Conservation (phyloP, 2,888 invertebrate species). For the Callyntrura guangdongensis region DNA sequence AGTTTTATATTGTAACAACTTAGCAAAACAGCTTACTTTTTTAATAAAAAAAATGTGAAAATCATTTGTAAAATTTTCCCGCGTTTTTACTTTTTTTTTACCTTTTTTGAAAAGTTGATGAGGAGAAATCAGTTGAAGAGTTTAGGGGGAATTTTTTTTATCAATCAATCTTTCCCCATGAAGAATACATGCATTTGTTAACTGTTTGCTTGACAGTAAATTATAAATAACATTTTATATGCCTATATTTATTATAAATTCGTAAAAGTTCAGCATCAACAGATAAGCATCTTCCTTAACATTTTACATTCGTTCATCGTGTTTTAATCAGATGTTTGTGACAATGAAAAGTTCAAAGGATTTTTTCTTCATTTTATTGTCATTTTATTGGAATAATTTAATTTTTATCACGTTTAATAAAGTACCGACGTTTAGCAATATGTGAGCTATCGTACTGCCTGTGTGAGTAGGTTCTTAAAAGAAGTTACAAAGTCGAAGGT, state of each 20-base stretch:
- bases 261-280: neutral
- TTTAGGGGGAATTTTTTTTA: neutral
- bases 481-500: conserved; percentile 28
- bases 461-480: neutral
- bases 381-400: neutral
- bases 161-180: neutral
- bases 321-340: neutral
- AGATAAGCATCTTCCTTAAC: neutral
- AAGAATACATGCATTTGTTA: neutral
- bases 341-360: neutral
- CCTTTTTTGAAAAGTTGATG: neutral
- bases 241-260: neutral
- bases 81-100: neutral
- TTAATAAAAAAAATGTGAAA: neutral
- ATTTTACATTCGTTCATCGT: neutral
- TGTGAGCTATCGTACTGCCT: neutral
- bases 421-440: neutral
- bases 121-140: neutral
- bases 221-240: neutral
- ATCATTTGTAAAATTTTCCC: neutral
- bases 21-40: neutral
- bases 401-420: conserved; percentile 5
- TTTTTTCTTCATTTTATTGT: neutral
- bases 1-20: neutral
- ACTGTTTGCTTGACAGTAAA: neutral